Evolutionary conservation across 2,797 vertebrate genomes (phyloP).

Genomic region (Crax fasciolata): DNA sequence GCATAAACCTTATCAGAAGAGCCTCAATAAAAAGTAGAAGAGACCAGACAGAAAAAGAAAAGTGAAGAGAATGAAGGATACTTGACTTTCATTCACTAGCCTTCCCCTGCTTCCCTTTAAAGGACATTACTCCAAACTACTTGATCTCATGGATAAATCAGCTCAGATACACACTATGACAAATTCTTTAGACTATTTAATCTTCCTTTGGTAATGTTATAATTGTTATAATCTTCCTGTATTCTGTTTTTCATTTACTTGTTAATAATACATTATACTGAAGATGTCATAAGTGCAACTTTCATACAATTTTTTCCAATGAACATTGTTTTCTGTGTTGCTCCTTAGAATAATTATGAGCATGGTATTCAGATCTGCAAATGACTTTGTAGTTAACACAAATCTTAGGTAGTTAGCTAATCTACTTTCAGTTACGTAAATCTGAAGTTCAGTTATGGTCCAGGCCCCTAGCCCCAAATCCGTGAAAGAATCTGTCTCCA

Average conservation of each 20-base stretch:
- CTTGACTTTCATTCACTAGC: neutral
- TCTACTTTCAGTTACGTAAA: neutral
- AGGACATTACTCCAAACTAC: neutral
- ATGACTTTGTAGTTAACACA: neutral
- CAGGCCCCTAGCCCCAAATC: neutral
- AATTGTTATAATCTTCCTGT: neutral
- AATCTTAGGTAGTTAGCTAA: neutral
- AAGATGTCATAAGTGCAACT: neutral
- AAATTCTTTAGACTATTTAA: constrained; percentile 10
- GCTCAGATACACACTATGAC: neutral
- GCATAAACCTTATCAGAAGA: neutral
- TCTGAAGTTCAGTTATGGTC: neutral
- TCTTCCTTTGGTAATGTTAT: neutral
- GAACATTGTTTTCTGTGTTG: neutral
- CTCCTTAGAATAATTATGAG: neutral
- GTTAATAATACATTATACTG: neutral
- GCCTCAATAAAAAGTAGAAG: neutral
- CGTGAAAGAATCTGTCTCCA: neutral
- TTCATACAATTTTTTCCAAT: neutral
- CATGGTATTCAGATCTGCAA: neutral
- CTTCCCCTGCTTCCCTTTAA: neutral
- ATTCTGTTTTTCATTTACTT: constrained; percentile 9
- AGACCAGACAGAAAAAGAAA: neutral
- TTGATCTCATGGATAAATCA: neutral
- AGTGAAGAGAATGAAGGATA: neutral